Conservation (phyloP, 2,113 vertebrate genomes). For the Heterotis niloticus region DNA sequence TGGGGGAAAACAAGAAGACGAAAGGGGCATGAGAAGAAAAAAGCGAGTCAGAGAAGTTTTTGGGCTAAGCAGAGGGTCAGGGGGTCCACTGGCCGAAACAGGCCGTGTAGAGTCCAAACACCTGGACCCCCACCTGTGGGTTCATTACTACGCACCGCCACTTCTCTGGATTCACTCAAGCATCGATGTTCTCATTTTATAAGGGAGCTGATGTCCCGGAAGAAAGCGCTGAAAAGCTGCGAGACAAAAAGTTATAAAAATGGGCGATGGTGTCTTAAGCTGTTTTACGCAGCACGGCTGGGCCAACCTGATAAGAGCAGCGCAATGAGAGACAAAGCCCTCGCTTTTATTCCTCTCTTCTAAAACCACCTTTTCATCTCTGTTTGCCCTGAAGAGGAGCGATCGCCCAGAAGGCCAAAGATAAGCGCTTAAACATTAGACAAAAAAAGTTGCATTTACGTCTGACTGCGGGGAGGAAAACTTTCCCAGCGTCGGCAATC, state of each 20-base stretch:
- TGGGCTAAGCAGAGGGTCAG: background rate
- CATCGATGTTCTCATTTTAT: constrained; percentile 54
- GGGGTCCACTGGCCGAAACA: background rate
- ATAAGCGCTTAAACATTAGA: too few species aligned
- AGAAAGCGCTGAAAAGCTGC: constrained; percentile 38
- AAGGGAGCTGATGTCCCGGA: constrained; percentile 36
- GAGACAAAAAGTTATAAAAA: constrained; percentile 47
- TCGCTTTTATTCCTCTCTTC: background rate
- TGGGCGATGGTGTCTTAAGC: constrained; percentile 23
- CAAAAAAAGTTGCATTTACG: background rate
- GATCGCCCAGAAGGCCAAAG: too few species aligned
- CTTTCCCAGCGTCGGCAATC: background rate
- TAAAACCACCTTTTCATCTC: background rate
- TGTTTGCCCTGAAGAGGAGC: background rate
- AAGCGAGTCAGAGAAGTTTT: background rate
- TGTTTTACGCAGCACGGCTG: constrained; percentile 25
- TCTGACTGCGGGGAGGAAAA: background rate
- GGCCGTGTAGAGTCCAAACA: background rate
- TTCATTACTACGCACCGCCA: constrained; percentile 47
- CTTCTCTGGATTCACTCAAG: constrained; percentile 50
- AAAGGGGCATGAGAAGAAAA: background rate
- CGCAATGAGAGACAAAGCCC: background rate
- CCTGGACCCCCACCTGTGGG: background rate
- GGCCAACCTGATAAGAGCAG: background rate
- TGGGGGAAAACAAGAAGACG: background rate